A percentile compares a stretch with the other conserved stretches of the same genome.
Evolutionary conservation across 2,888 invertebrate genomes (phyloP).

Genomic region (Camptogramma bilineatum): DNA sequence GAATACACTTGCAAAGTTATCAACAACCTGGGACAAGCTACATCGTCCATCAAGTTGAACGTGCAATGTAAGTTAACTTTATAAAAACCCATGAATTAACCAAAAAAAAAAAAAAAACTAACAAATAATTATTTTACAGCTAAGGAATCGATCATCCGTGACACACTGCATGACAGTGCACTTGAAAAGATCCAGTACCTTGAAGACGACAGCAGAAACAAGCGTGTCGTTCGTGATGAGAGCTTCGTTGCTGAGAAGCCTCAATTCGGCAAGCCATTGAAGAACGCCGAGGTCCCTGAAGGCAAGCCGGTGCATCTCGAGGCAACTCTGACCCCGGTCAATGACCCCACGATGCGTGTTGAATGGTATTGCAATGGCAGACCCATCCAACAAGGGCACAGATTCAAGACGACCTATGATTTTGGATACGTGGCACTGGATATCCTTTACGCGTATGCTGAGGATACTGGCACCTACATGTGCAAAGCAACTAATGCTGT

Average conservation of each 20-base stretch:
- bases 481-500: conserved; percentile 97
- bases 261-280: conserved; percentile 94
- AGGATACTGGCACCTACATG: conserved; percentile 98
- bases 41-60: conserved; percentile 91
- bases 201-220: conserved; percentile 93
- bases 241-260: conserved; percentile 92
- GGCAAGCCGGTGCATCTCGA: conserved; percentile 96
- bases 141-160: conserved; percentile 93
- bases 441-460: conserved; percentile 97
- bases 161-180: conserved; percentile 97
- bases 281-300: conserved; percentile 94
- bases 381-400: conserved; percentile 96
- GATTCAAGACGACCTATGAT: conserved; percentile 98
- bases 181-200: conserved; percentile 96
- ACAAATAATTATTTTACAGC: conserved; percentile 79
- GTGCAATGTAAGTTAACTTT: conserved; percentile 89
- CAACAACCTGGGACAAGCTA: conserved; percentile 93
- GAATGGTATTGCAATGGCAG: conserved; percentile 99
- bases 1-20: conserved; percentile 95
- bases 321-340: conserved; percentile 97
- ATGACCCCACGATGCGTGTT: conserved; percentile 99
- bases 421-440: conserved; percentile 99
- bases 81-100: neutral
- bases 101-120: neutral
- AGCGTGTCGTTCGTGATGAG: conserved; percentile 90